Conservation (phyloP, 2,113 vertebrate species). For the Sylvilagus bachmani region DNA sequence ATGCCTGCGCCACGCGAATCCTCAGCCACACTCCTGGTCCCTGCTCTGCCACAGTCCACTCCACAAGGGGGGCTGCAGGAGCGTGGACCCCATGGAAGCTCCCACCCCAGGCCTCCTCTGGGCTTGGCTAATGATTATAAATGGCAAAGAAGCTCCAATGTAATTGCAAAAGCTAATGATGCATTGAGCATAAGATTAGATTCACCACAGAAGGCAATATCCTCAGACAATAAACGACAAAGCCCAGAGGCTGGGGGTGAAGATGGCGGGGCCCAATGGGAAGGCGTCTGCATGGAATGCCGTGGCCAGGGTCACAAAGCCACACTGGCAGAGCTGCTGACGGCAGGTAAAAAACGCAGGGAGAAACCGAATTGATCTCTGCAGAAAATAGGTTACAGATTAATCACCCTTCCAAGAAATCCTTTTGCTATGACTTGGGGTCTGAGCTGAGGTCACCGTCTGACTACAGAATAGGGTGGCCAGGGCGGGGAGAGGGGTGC, state of each 20-base stretch:
- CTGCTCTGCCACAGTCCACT: neutral
- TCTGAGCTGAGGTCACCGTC: neutral
- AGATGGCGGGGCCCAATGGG: conserved; percentile 58
- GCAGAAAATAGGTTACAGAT: conserved; percentile 61
- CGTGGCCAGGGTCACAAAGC: conserved; percentile 36
- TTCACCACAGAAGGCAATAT: conserved; percentile 81
- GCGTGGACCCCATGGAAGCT: neutral
- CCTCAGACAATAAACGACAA: conserved; percentile 77
- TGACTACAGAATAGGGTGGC: neutral
- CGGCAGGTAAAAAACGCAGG: neutral
- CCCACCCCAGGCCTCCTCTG: conserved; percentile 54
- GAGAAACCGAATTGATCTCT: conserved; percentile 66
- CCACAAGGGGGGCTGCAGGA: neutral
- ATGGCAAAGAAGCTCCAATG: conserved; percentile 81
- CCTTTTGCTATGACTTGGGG: conserved; percentile 22
- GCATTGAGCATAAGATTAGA: conserved; percentile 83
- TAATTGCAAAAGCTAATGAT: conserved; percentile 87
- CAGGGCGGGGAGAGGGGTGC: too few relatives aligned
- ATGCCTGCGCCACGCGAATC: too few relatives aligned
- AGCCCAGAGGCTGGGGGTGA: conserved; percentile 43
- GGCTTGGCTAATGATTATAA: conserved; percentile 85
- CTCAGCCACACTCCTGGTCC: neutral
- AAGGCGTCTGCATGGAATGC: conserved; percentile 60
- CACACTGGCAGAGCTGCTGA: conserved; percentile 55
- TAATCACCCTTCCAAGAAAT: conserved; percentile 49